These are phyloP conservation scores for Apamea monoglypha DNA, from an alignment of 2,888 invertebrate species.

Conservation along the genomic window DNA sequence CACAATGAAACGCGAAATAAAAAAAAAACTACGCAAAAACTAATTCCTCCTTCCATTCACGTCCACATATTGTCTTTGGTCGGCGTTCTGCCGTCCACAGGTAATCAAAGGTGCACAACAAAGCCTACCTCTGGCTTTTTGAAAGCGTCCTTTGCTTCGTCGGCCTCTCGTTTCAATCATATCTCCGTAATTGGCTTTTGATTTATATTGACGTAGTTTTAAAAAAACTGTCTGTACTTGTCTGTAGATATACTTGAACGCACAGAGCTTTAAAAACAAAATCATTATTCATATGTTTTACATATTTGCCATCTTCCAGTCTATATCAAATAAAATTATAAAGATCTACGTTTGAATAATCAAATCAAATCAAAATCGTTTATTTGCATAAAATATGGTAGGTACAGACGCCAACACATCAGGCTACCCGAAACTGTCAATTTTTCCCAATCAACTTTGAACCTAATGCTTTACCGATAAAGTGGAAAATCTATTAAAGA, in stretches of 20 bases:
- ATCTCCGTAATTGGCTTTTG: slow-evolving; percentile 87
- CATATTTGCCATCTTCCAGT: background rate
- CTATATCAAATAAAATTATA: background rate
- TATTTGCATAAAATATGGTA: too few species aligned
- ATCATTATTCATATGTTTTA: background rate
- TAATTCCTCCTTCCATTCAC: slow-evolving; percentile 72
- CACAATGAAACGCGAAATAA: slow-evolving; percentile 48
- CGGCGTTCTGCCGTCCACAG: slow-evolving; percentile 73
- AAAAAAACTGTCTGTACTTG: background rate
- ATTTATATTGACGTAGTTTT: slow-evolving; percentile 76
- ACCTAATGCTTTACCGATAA: too few species aligned
- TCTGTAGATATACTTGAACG: background rate
- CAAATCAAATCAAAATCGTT: too few species aligned
- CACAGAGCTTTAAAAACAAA: background rate
- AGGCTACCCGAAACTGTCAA: too few species aligned
- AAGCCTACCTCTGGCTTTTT: slow-evolving; percentile 85
- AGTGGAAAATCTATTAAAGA: too few species aligned
- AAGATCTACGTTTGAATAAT: background rate
- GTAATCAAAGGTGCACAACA: slow-evolving; percentile 89
- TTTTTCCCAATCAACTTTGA: too few species aligned
- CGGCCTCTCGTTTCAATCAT: slow-evolving; percentile 79
- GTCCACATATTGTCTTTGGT: slow-evolving; percentile 75
- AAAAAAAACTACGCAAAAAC: slow-evolving; percentile 65
- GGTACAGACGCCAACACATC: too few species aligned
- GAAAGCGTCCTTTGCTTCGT: slow-evolving; percentile 79